A percentile compares a stretch with the other conserved stretches of the same genome.
Conservation (phyloP, 37 sponge, comb jelly and placozoan genomes). For the Crambe crambe region DNA sequence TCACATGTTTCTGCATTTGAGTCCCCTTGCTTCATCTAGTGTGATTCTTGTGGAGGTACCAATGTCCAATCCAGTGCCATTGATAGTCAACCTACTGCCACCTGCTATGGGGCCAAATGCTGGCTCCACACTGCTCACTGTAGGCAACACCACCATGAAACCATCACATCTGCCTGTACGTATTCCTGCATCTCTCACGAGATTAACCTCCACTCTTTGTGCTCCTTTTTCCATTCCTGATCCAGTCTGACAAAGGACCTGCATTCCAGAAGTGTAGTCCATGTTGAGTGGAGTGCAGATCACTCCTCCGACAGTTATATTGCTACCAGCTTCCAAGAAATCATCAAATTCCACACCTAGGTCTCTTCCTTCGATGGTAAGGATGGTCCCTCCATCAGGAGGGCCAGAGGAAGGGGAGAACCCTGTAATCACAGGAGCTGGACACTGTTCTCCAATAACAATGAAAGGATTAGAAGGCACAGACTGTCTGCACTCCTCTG, state of each 20-base stretch:
- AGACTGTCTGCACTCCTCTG: slow-evolving; percentile 34
- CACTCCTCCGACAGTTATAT: background rate
- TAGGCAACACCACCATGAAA: slow-evolving; percentile 9
- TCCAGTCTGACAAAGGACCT: slow-evolving; percentile 30
- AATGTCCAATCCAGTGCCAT: slow-evolving; percentile 63
- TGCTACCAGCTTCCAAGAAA: background rate
- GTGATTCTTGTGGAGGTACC: slow-evolving; percentile 53
- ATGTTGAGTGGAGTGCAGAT: slow-evolving; percentile 19
- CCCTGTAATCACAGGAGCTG: slow-evolving; percentile 33
- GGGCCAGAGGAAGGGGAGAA: slow-evolving; percentile 66
- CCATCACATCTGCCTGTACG: no score
- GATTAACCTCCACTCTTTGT: background rate
- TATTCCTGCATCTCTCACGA: background rate
- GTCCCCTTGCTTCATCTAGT: slow-evolving; percentile 20
- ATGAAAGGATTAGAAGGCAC: background rate
- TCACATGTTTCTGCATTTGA: slow-evolving; percentile 5
- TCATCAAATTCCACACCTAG: slow-evolving; percentile 55
- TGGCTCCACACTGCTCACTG: slow-evolving; percentile 40
- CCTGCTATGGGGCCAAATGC: slow-evolving; percentile 72
- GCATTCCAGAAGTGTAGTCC: slow-evolving; percentile 37
- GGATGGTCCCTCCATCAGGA: slow-evolving; percentile 56
- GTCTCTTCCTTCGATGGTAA: slow-evolving; percentile 74
- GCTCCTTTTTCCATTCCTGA: background rate
- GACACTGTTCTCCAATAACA: slow-evolving; percentile 16
- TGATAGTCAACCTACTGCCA: slow-evolving; percentile 57